phyloP scores from a whole-genome alignment of 2,113 vertebrate genomes.

The Strix aluco region DNA sequence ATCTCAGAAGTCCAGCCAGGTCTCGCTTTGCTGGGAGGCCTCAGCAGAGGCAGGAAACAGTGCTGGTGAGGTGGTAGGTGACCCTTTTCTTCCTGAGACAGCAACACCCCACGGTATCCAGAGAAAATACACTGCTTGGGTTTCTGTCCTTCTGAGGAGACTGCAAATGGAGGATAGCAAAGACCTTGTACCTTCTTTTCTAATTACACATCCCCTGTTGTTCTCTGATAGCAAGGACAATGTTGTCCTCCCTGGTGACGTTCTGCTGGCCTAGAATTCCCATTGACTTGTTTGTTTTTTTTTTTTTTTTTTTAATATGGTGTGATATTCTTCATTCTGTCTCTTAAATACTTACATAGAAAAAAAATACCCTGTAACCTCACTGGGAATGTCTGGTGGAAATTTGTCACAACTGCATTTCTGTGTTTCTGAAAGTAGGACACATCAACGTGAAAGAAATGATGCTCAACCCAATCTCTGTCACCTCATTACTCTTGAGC shows the following conservation, averaged over 20 bases:
- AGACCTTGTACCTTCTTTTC: not conserved
- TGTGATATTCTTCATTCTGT: conserved; percentile 8
- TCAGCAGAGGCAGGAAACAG: conserved; percentile 36
- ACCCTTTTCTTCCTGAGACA: conserved; percentile 41
- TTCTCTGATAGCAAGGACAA: not conserved
- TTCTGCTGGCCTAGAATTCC: conserved; percentile 11
- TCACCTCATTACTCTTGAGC: conserved; percentile 60
- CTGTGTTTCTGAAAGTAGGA: conserved; percentile 46
- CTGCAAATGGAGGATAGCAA: not conserved
- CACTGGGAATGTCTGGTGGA: not conserved
- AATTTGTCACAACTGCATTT: conserved; percentile 27
- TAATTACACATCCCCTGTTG: not conserved
- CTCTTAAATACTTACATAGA: not conserved
- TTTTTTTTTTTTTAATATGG: not conserved
- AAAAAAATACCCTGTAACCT: not conserved
- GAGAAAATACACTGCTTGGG: not conserved
- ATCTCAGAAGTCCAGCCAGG: conserved; percentile 34
- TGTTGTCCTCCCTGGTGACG: not conserved
- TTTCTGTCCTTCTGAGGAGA: conserved; percentile 6
- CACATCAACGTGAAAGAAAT: conserved; percentile 11
- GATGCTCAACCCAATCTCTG: conserved; percentile 42
- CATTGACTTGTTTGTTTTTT: not conserved
- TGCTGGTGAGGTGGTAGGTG: conserved; percentile 1
- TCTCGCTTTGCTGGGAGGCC: not conserved
- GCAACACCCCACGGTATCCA: not conserved